Base-by-base conservation (phyloP, 2,797 vertebrate genomes). In the Mormyrus proboscirostris region DNA sequence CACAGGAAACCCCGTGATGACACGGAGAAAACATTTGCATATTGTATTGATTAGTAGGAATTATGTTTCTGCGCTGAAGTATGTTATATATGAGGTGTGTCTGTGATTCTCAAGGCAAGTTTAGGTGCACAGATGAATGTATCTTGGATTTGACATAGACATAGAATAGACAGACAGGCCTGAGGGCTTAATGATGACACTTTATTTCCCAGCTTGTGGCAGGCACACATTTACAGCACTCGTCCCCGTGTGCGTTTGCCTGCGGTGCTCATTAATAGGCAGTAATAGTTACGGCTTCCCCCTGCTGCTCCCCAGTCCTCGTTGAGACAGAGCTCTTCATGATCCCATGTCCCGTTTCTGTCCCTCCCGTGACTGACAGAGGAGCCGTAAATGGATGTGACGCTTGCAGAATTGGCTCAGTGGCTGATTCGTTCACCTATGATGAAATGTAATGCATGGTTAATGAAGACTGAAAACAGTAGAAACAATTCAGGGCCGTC, bases 401-500 rank as follows among this genome's bases (percentile, higher is more conserved):
- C 51, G 25, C 59, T 41, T 86, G 50, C 29, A 38, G 85, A 57
- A 57, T 41, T 33, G 85, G 51, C 59, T 57, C 53, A 86, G 51
- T 29, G 29, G 51, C 53, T 33, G 85, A 86, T 86, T 86, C 25
- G 29, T 57, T 86, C 51, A 16, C 14, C 51, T 29, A 12, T 86
- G 85, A 86, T 86, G 85, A 57, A 53, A 57, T n/a, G 50, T 29
- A 38, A 55, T 57, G 51, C 29, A 2, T 16, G 6, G 53, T 25
- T 86, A 29, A 86, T 86, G 84, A 86, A 86, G 22, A 86, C 84
- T 55, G 84, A 86, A 51, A 55, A 86, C 25, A 1, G 84, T 22
- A 86, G 47, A 86, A 51, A 38, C 3, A 5, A 25, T 29, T 14
- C 25, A 33, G 22, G 25, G 50, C 12, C 16, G 65, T 38, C 65